Percentiles rank a stretch among this genome's conserved stretches.
These are phyloP conservation scores for Atractosteus spatula DNA, from an alignment of 2,113 vertebrate species.

Conservation along the genomic window DNA sequence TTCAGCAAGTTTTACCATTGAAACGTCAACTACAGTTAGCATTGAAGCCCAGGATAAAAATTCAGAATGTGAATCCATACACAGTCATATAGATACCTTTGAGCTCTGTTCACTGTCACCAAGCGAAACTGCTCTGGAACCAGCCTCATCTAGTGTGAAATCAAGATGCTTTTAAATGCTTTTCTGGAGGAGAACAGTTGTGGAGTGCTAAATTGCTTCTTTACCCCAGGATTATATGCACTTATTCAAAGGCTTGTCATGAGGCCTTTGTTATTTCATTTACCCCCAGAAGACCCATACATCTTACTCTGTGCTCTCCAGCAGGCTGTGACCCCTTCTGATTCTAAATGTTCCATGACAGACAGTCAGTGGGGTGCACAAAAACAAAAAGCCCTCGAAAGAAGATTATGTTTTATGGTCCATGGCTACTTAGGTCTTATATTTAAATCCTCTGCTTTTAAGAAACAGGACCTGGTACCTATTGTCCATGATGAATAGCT, in stretches of 20 bases:
- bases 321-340: conserved; percentile 37
- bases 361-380: conserved; percentile 28
- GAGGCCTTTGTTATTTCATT: conserved; percentile 45
- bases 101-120: too few species aligned
- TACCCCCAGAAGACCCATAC: conserved; percentile 41
- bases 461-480: neutral
- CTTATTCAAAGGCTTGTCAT: conserved; percentile 47
- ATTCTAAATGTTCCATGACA: conserved; percentile 27
- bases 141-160: conserved; percentile 21
- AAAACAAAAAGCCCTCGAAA: neutral
- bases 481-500: neutral
- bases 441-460: neutral
- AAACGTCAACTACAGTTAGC: too few species aligned
- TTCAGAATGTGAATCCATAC: too few species aligned
- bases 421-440: neutral
- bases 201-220: conserved; percentile 11
- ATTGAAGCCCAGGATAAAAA: too few species aligned
- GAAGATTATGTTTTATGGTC: neutral
- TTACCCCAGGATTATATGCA: conserved; percentile 24
- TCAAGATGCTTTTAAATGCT: conserved; percentile 32
- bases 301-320: conserved; percentile 45
- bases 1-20: too few species aligned
- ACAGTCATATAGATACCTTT: too few species aligned
- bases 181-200: conserved; percentile 28
- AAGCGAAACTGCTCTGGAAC: neutral